These are phyloP conservation scores for Phaonia tiefii DNA, from an alignment of 2,888 invertebrate species.

Conservation along the genomic window DNA sequence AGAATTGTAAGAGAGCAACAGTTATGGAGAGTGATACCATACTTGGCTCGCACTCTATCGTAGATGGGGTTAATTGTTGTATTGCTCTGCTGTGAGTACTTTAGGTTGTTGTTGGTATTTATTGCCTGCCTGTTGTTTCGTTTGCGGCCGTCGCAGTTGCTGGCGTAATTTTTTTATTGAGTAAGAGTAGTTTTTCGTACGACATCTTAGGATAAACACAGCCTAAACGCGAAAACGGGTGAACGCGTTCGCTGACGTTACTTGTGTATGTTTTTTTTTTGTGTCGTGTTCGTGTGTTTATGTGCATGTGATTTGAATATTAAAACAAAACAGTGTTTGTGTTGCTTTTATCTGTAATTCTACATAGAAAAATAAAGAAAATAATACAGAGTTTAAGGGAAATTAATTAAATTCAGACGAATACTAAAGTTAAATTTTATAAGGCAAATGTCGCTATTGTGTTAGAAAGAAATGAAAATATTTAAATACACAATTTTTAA, in stretches of 20 bases:
- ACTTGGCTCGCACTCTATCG: too few relatives aligned
- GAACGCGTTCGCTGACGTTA: neutral
- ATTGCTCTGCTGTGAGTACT: neutral
- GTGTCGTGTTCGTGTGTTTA: neutral
- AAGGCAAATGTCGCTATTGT: neutral
- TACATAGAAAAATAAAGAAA: conserved; percentile 3
- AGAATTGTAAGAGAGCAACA: too few relatives aligned
- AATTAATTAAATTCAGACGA: conserved; percentile 13
- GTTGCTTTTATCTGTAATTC: neutral
- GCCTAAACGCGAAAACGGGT: conserved; percentile 34
- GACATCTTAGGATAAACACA: conserved; percentile 65
- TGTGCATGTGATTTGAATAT: conserved; percentile 29
- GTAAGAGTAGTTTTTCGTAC: conserved; percentile 70
- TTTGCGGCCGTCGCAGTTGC: conserved; percentile 39
- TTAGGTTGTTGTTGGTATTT: neutral
- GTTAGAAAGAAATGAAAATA: neutral
- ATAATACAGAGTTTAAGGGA: neutral
- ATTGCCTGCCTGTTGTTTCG: neutral
- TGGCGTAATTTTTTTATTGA: conserved; percentile 64
- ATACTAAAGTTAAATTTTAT: neutral
- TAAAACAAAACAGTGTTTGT: conserved; percentile 11
- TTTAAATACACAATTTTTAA: too few relatives aligned
- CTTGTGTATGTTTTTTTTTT: conserved; percentile 27
- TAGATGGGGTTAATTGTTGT: too few relatives aligned
- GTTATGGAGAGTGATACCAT: too few relatives aligned